Percentiles rank a stretch among this genome's conserved stretches.
phyloP scores from a whole-genome alignment of 2,797 vertebrate species.

The Morelia viridis region DNA sequence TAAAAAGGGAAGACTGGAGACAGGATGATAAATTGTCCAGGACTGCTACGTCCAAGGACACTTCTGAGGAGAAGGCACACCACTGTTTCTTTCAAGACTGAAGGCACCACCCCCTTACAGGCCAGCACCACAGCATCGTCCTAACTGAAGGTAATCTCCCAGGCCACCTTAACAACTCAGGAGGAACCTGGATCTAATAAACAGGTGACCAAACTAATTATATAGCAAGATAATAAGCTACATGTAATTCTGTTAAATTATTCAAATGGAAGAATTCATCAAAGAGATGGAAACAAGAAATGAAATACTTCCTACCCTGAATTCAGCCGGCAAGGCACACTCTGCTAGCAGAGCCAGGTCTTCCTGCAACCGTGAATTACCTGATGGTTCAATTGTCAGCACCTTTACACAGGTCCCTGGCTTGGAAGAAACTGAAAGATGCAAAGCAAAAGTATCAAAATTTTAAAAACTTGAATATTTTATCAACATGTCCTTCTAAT shows the following conservation, averaged over 20 bases:
- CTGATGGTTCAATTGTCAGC: slow-evolving; percentile 87
- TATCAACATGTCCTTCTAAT: slow-evolving; percentile 18
- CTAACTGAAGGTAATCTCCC: not conserved
- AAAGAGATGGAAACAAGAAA: slow-evolving; percentile 19
- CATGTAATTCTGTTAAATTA: not conserved
- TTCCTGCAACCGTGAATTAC: slow-evolving; percentile 84
- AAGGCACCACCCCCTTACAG: not conserved
- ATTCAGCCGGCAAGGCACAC: slow-evolving; percentile 86
- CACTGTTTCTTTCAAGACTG: not conserved
- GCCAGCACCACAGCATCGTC: not conserved
- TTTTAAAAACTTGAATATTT: slow-evolving; percentile 49
- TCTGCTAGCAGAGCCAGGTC: slow-evolving; percentile 91
- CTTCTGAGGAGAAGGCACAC: not conserved
- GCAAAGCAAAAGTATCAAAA: slow-evolving; percentile 37
- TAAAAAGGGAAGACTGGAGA: not conserved
- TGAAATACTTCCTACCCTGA: slow-evolving; percentile 78
- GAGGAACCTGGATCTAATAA: not conserved
- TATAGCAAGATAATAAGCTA: not conserved
- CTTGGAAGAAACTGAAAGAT: slow-evolving; percentile 87
- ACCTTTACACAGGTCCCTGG: slow-evolving; percentile 95
- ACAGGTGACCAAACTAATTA: not conserved
- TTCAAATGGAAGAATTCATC: not conserved
- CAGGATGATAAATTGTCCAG: not conserved
- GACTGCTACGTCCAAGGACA: not conserved
- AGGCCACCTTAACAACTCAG: not conserved